Base-by-base conservation (phyloP, 2,113 vertebrate genomes). In the Melanostigma gelatinosum region DNA sequence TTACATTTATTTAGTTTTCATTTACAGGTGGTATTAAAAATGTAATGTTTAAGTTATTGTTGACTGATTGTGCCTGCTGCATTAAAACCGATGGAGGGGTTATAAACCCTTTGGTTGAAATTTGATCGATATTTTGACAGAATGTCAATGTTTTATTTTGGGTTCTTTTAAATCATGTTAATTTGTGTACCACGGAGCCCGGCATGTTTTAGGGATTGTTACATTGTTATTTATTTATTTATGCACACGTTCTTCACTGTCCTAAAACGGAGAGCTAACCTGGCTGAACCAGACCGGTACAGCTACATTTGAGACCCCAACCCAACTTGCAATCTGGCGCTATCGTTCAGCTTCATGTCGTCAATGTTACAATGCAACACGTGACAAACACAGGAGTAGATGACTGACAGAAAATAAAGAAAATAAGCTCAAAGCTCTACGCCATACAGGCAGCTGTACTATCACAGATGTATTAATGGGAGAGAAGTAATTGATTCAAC, bases 51-150 rank as follows among this genome's bases (percentile, higher is more conserved):
- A 50, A 60, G 55, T 77, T 71, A 74, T 82, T 12, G 40, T 67
- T 52, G 36, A 52, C 55, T 78, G 72, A 63, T 29, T 57, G 24
- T 85, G 52, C 73, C 83, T 75, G 81, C 76, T 83, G 82, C 76
- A 64, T 67, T 63, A 63, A 63, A 22, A 61, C 3, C 0, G 32
- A 55, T 18, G 13, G 29, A 36, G 29, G 32, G 24, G 9, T n/a
- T 36, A 3, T 0, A 6, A 72, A 66, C 4, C 67, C n/a, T 72
- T 42, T 71, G 8, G 34, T 36, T 10, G 60, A 62, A 34, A 34
- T 55, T 12, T 34, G 54, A 29, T 29, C 0, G 8, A 4, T 22
- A 4, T 18, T 7, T 60, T 32, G 48, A 50, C 16, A 50, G 48
- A n/a, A 36, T 62, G 8, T 32, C 32, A 4, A 32, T 32, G 32